These are phyloP conservation scores for Eupsittula cactorum DNA, from an alignment of 2,113 vertebrate species.

Conservation along the genomic window DNA sequence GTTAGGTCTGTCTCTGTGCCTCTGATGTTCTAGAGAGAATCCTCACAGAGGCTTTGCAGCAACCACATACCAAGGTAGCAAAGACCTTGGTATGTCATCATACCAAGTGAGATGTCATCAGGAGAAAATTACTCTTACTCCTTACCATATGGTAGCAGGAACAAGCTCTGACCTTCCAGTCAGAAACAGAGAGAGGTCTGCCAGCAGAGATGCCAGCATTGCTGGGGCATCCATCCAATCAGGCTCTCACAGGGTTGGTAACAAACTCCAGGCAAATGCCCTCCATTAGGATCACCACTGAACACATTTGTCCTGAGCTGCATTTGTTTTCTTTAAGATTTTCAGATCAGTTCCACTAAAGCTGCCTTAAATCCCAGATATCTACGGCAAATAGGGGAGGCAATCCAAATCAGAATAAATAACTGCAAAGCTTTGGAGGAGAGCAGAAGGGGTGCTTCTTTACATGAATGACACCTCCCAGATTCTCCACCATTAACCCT, in stretches of 20 bases:
- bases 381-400: not conserved
- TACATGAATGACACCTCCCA: not conserved
- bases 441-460: not conserved
- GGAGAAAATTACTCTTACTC: not conserved
- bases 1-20: not conserved
- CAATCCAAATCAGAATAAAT: not conserved
- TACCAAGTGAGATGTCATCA: not conserved
- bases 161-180: not conserved
- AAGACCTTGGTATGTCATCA: not conserved
- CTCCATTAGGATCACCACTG: not conserved
- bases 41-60: not conserved
- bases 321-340: not conserved
- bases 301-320: not conserved
- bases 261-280: not conserved
- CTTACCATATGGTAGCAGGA: not conserved
- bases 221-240: accelerated
- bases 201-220: not conserved
- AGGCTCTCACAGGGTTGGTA: not conserved
- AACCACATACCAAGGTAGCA: not conserved
- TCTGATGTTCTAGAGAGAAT: not conserved
- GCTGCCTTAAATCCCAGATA: not conserved
- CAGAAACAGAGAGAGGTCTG: not conserved
- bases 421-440: not conserved
- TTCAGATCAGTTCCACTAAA: not conserved
- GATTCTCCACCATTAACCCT: not conserved